phyloP scores from a whole-genome alignment of 2,888 invertebrate genomes.

The Unio delphinus region DNA sequence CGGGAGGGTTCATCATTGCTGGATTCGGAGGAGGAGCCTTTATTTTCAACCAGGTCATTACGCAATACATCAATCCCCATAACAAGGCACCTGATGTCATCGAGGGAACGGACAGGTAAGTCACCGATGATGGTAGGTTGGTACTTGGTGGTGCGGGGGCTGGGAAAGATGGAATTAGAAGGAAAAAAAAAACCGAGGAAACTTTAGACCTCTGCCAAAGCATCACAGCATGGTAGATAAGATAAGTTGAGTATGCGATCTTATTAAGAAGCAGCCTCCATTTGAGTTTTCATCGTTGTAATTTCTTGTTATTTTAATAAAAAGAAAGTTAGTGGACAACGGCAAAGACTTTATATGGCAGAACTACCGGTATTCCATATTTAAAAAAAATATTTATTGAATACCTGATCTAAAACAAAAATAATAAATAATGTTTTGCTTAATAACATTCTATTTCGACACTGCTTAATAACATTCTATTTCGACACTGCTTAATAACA shows the following conservation, averaged over 20 bases:
- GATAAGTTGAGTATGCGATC: no score
- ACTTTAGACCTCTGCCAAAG: background rate
- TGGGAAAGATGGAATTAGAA: background rate
- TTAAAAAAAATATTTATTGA: no score
- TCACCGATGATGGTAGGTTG: constrained; percentile 13
- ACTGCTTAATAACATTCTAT: no score
- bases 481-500: no score
- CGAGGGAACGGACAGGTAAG: constrained; percentile 14
- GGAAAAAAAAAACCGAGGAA: background rate
- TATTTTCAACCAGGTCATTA: constrained; percentile 69
- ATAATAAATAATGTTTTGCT: no score
- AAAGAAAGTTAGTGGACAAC: no score
- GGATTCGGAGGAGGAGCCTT: constrained; percentile 71
- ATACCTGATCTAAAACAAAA: no score
- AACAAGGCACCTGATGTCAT: constrained; percentile 49
- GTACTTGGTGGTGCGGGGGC: constrained; percentile 1
- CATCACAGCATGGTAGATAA: background rate
- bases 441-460: no score
- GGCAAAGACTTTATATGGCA: background rate
- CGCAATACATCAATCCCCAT: constrained; percentile 69
- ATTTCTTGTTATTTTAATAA: no score
- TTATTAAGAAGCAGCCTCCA: no score
- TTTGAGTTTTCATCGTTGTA: no score
- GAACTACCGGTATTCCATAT: no score
- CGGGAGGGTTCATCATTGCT: constrained; percentile 68